phyloP scores from a whole-genome alignment of 2,113 vertebrate genomes.

The Hypocryptadius cinnamomeus region DNA sequence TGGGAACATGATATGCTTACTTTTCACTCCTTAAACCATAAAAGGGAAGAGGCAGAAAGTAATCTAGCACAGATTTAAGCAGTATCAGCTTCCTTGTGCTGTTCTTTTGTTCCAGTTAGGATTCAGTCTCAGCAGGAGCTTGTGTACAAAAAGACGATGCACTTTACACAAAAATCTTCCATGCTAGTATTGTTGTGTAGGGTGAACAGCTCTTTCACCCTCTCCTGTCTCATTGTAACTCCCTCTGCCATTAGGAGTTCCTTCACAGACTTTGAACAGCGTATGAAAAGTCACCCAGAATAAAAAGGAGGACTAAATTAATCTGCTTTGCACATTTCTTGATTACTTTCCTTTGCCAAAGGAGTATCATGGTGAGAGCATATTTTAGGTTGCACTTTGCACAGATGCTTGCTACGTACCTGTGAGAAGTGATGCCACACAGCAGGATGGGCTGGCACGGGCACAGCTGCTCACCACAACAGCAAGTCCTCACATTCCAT shows the following conservation, averaged over 20 bases:
- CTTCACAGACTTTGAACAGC: background rate
- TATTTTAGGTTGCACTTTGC: fast-evolving
- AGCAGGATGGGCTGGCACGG: fast-evolving
- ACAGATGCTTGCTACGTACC: fast-evolving
- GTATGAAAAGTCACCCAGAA: background rate
- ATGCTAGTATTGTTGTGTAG: background rate
- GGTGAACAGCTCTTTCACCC: background rate
- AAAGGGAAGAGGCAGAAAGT: background rate
- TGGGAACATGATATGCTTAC: background rate
- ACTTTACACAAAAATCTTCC: background rate
- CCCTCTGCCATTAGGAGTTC: background rate
- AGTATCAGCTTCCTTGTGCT: background rate
- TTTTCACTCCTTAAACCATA: background rate
- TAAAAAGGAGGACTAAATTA: background rate
- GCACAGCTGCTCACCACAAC: background rate
- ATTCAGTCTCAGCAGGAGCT: background rate
- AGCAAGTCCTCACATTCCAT: background rate
- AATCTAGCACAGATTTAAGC: background rate
- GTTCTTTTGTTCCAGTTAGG: background rate
- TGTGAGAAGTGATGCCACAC: fast-evolving
- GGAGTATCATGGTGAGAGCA: background rate
- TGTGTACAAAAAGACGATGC: background rate
- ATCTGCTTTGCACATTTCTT: background rate
- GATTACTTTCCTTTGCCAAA: background rate
- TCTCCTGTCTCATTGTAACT: background rate